Evolutionary conservation across 2,888 invertebrate species (phyloP).

Genomic region (Bellardia bayeri): DNA sequence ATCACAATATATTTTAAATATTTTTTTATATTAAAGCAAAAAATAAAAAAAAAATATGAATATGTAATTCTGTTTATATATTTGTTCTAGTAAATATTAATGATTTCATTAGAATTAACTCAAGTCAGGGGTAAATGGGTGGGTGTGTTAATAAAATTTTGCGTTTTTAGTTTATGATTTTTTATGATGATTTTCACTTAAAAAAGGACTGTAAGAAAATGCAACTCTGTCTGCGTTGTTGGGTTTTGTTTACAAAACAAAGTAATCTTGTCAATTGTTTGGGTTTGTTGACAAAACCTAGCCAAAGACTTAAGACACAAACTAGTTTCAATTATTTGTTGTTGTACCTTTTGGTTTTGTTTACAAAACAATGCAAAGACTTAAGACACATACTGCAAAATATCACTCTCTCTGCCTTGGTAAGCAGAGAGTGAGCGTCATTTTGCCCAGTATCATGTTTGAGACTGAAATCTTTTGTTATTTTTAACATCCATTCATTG

Average conservation of each 20-base stretch:
- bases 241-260: not conserved
- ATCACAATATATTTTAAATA: not conserved
- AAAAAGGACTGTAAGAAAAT: not conserved
- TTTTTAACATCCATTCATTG: constrained; percentile 1
- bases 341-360: not conserved
- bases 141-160: not conserved
- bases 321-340: not conserved
- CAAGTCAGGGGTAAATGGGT: not conserved
- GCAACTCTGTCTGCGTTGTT: not conserved
- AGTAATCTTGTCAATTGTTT: not conserved
- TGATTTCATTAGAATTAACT: not conserved
- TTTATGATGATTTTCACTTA: not conserved
- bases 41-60: constrained; percentile 15
- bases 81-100: not conserved
- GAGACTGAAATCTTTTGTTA: constrained; percentile 64
- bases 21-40: constrained; percentile 24
- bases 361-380: constrained; percentile 1
- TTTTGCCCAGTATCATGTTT: constrained; percentile 16
- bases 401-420: not conserved
- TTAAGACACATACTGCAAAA: not conserved
- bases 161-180: not conserved
- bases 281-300: not conserved
- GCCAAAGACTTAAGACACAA: constrained; percentile 21
- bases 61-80: constrained; percentile 7
- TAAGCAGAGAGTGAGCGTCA: too few species aligned